Base-by-base conservation (phyloP, 2,113 vertebrate species). In the Leptosomus discolor region DNA sequence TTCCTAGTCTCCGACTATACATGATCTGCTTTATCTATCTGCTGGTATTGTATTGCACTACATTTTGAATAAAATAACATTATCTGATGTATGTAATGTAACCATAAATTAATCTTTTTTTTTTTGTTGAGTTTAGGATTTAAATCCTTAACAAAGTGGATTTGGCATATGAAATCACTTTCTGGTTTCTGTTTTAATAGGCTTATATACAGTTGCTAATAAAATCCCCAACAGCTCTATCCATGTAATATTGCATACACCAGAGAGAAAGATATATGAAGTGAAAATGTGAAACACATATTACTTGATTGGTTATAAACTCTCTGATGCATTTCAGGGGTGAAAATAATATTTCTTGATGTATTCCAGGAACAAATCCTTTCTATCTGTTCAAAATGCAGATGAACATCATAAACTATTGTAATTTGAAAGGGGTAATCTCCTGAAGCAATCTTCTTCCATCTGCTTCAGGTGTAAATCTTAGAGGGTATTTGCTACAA, bases 361-460 rank as follows among this genome's bases (percentile, higher is more conserved):
- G 78, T 88, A 91, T 96, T 97, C 96, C 79, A 92, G 86, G 45
- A 96, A 98, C 94, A 97, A 97, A 96, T 97, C 53, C 78, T 97
- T 91, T 90, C 91, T 88, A 95, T 97, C 94, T 97, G 97, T 96
- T 98, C 98, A 98, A 98, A 98, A 98, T 98, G 95, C 60, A 98
- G 93, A 97, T 95, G 37, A 97, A 73, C 43, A 92, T 90, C 85
- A 96, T 97, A 98, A 98, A 97, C 67, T 82, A 95, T 93, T 97
- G 41, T 96, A 97, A 98, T 96, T 94, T 96, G 79, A 96, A 97
- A 98, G 60, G 71, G 78, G 27, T 96, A 85, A 96, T 95, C 91
- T 97, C 90, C 79, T 95, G 82, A 70, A 96, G n/a, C 41, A 97
- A 61, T 92, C 54, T 93, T 68, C 85, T 86, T 98, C 97, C 97